Evolutionary conservation across 2,797 vertebrate genomes (phyloP), one percentile per base, ranked within the genome.

Genomic region (Myotis daubentonii): DNA sequence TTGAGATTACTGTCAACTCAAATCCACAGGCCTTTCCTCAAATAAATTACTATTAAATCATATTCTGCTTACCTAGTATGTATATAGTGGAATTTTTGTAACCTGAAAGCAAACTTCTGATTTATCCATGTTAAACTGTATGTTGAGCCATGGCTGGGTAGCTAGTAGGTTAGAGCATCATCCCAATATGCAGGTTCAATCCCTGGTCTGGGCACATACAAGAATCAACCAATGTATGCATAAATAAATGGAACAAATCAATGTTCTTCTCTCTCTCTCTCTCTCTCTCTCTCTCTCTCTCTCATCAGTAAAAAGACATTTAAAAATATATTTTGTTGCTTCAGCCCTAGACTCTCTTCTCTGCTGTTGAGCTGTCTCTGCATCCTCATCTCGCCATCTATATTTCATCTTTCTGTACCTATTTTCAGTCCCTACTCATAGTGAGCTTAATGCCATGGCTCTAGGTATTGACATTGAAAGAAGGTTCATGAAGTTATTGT

Each of bases 1-100:
- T 84, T 72, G 68, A 93, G 83, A 91, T 93, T 88, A 70, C 25
- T 79, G 30, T 76, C 62, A 81, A 72, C 55, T 68, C 68, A 92
- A 78, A 88, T 53, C 36, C 36, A 22, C 83, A 57, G 30, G 12
- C 85, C n/a, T 94, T 93, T 70, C 71, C 55, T 74, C 36, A 91
- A 23, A 89, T 88, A 87, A 82, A 65, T 75, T n/a, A 57, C 28
- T 57, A 84, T 44, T 71, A 83, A 87, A 30, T n/a, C 12, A 51
- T 74, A 78, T 70, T 74, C 72, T 86, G 16, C 49, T 94, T 89
- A 71, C 12, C 13, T 89, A 70, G 36, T 78, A 83, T 20, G 44
- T 86, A 3, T 66, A 68, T 36, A 57, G 41, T 49, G 11, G 71
- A 74, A 94, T 71, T 87, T 89, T 94, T 94, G 16, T 55, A 57